These are phyloP conservation scores for Pediacus dermestoides DNA, from an alignment of 2,888 invertebrate species.

Conservation along the genomic window DNA sequence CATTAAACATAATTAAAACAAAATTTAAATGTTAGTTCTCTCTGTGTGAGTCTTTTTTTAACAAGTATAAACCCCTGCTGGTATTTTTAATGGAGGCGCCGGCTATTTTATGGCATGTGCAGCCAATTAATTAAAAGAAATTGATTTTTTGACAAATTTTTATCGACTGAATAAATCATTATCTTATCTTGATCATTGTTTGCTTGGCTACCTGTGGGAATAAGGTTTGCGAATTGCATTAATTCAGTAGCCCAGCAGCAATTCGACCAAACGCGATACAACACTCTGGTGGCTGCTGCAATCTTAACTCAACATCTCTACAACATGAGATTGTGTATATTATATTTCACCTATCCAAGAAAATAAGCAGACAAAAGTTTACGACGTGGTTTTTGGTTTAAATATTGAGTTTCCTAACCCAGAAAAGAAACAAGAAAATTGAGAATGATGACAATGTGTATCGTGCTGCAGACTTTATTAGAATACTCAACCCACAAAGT, in stretches of 20 bases:
- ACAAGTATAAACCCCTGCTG: too few species aligned
- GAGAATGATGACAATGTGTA: too few species aligned
- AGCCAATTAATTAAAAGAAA: conserved; percentile 25
- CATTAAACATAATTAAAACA: too few species aligned
- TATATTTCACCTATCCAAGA: conserved; percentile 24
- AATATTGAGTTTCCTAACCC: conserved; percentile 22
- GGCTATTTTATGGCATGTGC: conserved; percentile 12
- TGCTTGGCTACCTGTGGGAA: conserved; percentile 18
- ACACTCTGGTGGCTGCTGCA: conserved; percentile 20
- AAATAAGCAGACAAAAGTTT: conserved; percentile 18
- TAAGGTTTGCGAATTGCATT: conserved; percentile 6
- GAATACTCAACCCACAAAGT: too few species aligned
- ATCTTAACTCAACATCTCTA: conserved; percentile 23
- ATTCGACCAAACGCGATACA: too few species aligned
- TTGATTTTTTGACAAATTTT: conserved; percentile 33
- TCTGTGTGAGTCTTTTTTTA: too few species aligned
- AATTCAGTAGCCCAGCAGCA: conserved; percentile 23
- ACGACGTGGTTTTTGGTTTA: conserved; percentile 16
- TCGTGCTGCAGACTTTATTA: too few species aligned
- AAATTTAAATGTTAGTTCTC: too few species aligned
- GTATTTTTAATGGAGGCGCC: not conserved
- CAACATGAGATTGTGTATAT: conserved; percentile 24
- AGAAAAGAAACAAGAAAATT: conserved; percentile 11
- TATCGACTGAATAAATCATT: conserved; percentile 24
- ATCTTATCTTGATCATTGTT: conserved; percentile 25